phyloP scores from a whole-genome alignment of 2,797 vertebrate species.

The Chelidonichthys spinosus region DNA sequence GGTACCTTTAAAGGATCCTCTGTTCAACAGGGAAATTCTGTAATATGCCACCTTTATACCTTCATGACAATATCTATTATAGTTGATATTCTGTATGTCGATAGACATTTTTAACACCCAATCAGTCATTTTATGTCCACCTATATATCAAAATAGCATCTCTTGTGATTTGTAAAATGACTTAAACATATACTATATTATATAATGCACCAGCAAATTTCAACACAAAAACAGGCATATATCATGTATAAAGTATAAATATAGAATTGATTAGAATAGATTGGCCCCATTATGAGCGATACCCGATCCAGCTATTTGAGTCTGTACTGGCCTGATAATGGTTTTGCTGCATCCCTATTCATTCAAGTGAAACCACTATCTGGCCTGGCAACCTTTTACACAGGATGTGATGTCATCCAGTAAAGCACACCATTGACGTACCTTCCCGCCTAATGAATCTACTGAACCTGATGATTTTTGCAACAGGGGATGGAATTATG shows the following conservation, averaged over 20 bases:
- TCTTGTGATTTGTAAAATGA: no score
- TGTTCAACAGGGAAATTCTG: conserved; percentile 2
- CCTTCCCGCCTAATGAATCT: neutral
- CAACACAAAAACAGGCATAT: no score
- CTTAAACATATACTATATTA: no score
- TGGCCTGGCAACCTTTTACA: neutral
- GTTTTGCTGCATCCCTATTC: no score
- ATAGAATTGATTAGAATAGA: no score
- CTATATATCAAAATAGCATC: neutral
- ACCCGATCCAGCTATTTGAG: no score
- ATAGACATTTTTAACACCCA: neutral
- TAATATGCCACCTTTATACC: neutral
- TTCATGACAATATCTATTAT: neutral
- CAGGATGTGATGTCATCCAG: neutral
- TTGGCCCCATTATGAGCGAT: no score
- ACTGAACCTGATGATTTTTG: neutral
- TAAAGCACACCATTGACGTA: neutral
- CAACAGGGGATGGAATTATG: neutral
- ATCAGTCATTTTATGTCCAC: neutral
- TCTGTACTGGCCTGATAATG: no score
- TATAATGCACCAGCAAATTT: no score
- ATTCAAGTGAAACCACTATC: no score
- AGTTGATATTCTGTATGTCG: neutral
- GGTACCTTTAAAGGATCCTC: conserved; percentile 20
- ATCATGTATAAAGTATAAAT: no score